phyloP scores from a whole-genome alignment of 2,888 invertebrate species.

The Philopedon plagiatum region DNA sequence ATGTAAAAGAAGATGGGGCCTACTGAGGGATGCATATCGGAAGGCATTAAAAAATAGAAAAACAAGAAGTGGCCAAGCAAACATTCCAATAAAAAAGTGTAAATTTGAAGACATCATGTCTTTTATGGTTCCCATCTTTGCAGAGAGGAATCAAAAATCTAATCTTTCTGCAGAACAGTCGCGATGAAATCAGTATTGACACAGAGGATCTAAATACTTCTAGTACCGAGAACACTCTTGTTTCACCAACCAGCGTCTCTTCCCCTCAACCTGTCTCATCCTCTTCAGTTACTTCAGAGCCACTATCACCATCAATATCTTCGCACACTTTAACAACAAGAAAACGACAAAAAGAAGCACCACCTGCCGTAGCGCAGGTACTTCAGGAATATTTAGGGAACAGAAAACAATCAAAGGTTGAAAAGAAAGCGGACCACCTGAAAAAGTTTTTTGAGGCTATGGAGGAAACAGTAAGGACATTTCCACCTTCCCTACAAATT shows the following conservation, averaged over 20 bases:
- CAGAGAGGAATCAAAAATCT: slow-evolving; percentile 30
- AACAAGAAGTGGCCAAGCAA: slow-evolving; percentile 37
- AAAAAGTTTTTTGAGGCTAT: slow-evolving; percentile 43
- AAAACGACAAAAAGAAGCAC: background rate
- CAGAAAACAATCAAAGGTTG: slow-evolving; percentile 5
- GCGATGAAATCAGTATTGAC: background rate
- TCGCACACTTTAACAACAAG: background rate
- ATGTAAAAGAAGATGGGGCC: slow-evolving; percentile 45
- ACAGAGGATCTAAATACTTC: background rate
- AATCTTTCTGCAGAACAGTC: slow-evolving; percentile 31
- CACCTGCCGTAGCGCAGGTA: background rate
- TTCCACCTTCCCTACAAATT: slow-evolving; percentile 30
- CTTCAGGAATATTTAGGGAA: slow-evolving; percentile 19
- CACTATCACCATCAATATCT: background rate
- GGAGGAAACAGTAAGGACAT: slow-evolving; percentile 22
- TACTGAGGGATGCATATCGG: slow-evolving; percentile 40
- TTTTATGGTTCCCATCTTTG: slow-evolving; percentile 43
- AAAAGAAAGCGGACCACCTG: slow-evolving; percentile 30
- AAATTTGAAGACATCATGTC: slow-evolving; percentile 46
- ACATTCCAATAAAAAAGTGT: slow-evolving; percentile 41
- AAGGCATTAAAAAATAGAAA: slow-evolving; percentile 37
- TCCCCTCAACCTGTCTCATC: background rate
- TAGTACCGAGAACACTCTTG: background rate
- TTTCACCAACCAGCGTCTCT: slow-evolving; percentile 8
- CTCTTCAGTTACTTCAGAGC: slow-evolving; percentile 11